Evolutionary conservation across 1,140 invertebrate species (phyloP), one percentile per base, ranked within the genome.

Genomic region (Ceratina calcarata): DNA sequence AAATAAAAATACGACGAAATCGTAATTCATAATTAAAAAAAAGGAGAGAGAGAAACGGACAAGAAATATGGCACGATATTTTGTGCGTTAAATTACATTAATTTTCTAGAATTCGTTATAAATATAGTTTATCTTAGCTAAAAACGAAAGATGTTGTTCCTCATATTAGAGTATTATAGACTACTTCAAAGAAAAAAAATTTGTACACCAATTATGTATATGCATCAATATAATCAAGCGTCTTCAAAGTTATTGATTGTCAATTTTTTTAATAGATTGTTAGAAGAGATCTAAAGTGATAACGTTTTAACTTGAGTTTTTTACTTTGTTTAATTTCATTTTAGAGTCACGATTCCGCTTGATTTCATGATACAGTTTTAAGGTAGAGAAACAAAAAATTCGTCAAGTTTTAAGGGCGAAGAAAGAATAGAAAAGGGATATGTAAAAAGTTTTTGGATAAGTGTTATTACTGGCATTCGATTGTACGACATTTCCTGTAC

Each of bases 401-500:
- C 32, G 32, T 37, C 32, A 37, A 37, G 2, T 37, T 45, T 45
- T 57, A n/a, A 37, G 68, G 10, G 18, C 15, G 61, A 24, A 53
- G 61, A 20, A 22, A 66, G 58, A 57, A 62, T 53, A 61, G 58
- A 71, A 67, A 61, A 64, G 51, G 65, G 49, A 67, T 60, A 62
- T 58, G 32, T 62, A 67, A 68, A 82, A 78, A 37, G 24, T 55
- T 4, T 49, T 45, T 45, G n/a, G 8, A 73, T 49, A 62, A 64
- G 32, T 8, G 51, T 70, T 83, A 66, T 45, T 83, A 78, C 18
- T 72, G 78, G 82, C 89, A 91, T 20, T 78, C 61, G 1, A 85
- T 64, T 49, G 62, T 81, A 20, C 27, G 71, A 66, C 91, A 93
- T 51, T 90, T 87, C 24, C 81, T 84, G 73, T 88, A 87, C 78